Evolutionary conservation across 2,888 invertebrate species (phyloP).

Genomic region (Idaea straminata): DNA sequence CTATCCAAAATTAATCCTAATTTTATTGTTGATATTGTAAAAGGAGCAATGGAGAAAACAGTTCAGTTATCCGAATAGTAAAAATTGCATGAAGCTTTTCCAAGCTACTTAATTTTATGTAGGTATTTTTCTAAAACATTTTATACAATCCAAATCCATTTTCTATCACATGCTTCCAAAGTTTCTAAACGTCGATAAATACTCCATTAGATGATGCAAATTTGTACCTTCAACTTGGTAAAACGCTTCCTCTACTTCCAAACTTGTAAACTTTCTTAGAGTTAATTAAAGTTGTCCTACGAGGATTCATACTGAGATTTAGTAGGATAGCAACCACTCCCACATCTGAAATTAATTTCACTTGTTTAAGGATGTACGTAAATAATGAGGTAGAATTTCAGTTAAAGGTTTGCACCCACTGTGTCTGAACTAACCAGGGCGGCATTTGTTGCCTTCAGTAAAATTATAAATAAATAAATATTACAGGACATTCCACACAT

Average conservation of each 20-base stretch:
- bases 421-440: too few species aligned
- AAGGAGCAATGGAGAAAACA: not conserved
- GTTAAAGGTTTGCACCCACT: not conserved
- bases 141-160: not conserved
- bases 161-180: not conserved
- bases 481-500: too few species aligned
- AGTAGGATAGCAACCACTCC: slow-evolving; percentile 38
- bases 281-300: slow-evolving; percentile 54
- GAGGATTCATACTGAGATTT: slow-evolving; percentile 54
- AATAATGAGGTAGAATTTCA: slow-evolving; percentile 16
- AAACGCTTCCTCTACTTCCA: slow-evolving; percentile 11
- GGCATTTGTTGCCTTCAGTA: too few species aligned
- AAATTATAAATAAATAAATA: too few species aligned
- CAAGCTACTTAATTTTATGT: too few species aligned
- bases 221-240: slow-evolving; percentile 10
- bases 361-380: slow-evolving; percentile 29
- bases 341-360: slow-evolving; percentile 53
- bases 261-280: slow-evolving; percentile 27
- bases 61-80: not conserved
- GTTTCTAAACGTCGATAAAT: slow-evolving; percentile 10
- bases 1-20: slow-evolving; percentile 13
- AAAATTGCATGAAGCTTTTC: too few species aligned
- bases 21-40: slow-evolving; percentile 8
- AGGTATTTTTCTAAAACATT: too few species aligned
- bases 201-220: slow-evolving; percentile 5